A percentile compares a stretch with the other conserved stretches of the same genome.
These are phyloP conservation scores for Leptopilina clavipes DNA, from an alignment of 1,140 invertebrate species.

Conservation along the genomic window DNA sequence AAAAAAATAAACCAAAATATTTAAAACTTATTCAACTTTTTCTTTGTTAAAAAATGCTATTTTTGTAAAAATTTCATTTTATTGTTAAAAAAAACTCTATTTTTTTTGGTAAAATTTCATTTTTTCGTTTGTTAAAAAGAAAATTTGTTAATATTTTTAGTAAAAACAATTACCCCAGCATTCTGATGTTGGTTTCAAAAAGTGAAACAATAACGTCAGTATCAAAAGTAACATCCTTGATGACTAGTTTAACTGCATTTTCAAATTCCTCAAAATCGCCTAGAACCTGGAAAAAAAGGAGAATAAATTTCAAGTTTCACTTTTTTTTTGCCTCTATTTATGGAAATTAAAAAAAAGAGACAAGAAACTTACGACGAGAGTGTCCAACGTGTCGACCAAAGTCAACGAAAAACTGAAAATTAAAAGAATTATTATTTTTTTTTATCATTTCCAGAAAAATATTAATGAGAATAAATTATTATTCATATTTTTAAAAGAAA, in stretches of 20 bases:
- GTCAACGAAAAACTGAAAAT: slow-evolving; percentile 95
- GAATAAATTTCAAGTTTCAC: slow-evolving; percentile 20
- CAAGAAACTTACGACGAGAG: slow-evolving; percentile 82
- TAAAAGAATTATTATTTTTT: slow-evolving; percentile 37
- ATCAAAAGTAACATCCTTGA: slow-evolving; percentile 92
- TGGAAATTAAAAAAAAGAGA: not conserved
- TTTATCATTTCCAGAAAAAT: too few relatives aligned
- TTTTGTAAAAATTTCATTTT: too few relatives aligned
- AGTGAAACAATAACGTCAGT: slow-evolving; percentile 97
- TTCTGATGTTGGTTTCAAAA: slow-evolving; percentile 98
- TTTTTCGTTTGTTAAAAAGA: not conserved
- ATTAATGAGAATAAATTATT: too few relatives aligned
- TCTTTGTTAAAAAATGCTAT: too few relatives aligned
- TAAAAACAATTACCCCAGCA: slow-evolving; percentile 86
- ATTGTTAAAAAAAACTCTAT: too few relatives aligned
- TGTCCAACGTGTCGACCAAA: slow-evolving; percentile 95
- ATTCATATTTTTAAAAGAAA: too few relatives aligned
- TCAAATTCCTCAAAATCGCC: slow-evolving; percentile 97
- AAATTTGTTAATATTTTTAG: too few relatives aligned
- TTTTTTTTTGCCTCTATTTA: not conserved
- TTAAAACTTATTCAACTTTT: not conserved
- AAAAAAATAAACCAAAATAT: slow-evolving; percentile 35
- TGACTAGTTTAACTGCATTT: slow-evolving; percentile 89
- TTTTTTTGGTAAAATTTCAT: too few relatives aligned
- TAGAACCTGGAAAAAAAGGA: slow-evolving; percentile 78